Evolutionary conservation across 2,113 vertebrate species (phyloP).

Genomic region (Opisthocomus hoazin): DNA sequence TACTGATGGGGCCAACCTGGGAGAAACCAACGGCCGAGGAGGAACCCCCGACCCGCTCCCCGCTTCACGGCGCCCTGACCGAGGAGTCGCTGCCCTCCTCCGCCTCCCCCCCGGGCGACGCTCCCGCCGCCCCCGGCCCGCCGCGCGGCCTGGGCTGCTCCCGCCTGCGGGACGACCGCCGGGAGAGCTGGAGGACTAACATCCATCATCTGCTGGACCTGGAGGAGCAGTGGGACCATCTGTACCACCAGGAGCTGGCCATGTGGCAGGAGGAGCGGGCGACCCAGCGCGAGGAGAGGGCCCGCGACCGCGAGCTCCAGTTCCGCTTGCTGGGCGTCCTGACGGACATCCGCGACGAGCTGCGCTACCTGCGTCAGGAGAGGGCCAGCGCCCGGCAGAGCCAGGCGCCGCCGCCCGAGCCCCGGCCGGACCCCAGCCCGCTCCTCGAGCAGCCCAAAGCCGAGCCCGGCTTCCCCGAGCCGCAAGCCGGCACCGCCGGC

Average conservation of each 20-base stretch:
- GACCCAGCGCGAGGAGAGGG: constrained; percentile 55
- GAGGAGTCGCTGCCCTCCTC: constrained; percentile 65
- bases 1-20: constrained; percentile 36
- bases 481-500: not conserved
- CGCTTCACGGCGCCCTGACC: constrained; percentile 13
- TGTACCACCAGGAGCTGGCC: constrained; percentile 67
- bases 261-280: constrained; percentile 65
- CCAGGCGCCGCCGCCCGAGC: not conserved
- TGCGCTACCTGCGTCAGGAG: constrained; percentile 56
- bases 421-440: not conserved
- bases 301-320: constrained; percentile 61
- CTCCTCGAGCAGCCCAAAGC: not conserved
- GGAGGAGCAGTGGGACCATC: constrained; percentile 66
- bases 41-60: constrained; percentile 9
- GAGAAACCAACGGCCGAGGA: constrained; percentile 34
- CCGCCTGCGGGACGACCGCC: not conserved
- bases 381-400: not conserved
- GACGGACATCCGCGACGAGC: constrained; percentile 64
- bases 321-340: constrained; percentile 62
- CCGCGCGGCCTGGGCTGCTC: constrained; percentile 20
- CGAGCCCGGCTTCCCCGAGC: not conserved
- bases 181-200: constrained; percentile 54
- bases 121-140: not conserved
- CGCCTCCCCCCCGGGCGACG: constrained; percentile 21
- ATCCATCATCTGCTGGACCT: constrained; percentile 61